Evolutionary conservation across 2,888 invertebrate species (phyloP), one percentile per base, ranked within the genome.

Genomic region (Orthosia gracilis): DNA sequence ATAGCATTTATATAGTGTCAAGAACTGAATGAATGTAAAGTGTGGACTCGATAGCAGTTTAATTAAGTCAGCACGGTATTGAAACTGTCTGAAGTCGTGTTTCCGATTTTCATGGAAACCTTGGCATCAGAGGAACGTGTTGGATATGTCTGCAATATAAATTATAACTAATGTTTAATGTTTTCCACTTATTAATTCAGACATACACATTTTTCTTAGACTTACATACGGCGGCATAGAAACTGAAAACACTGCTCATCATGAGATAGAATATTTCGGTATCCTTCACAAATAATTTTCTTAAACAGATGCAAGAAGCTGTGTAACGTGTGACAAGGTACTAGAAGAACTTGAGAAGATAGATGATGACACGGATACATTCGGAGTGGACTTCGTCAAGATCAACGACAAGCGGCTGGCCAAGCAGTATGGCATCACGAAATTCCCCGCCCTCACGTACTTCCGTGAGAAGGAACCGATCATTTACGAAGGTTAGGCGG

Each of bases 391-490:
- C 97, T 98, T 99, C 96, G 99, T 99, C 90, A 99, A 99, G 97
- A 98, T 99, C 96, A 99, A 99, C 97, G 99, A 99, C 97, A 99
- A 99, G 97, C 97, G 99, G 97, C 97, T 99, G 92, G 99, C 99
- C 87, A 99, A 99, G 94, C 99, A 99, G 93, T 98, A 99, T 97
- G 99, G 99, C 95, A 98, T 99, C 96, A 98, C 98, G 95, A 99
- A 97, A 95, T 99, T 99, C 96, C 99, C 99, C 90, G 98, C 99
- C 89, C 98, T 99, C 96, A 99, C 99, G 91, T 99, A 99, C 95
- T 99, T 99, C 97, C 98, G 99, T 96, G 98, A 99, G 96, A 99
- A 98, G 96, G 98, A 99, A 97, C 99, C 99, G 92, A 99, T 99
- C 94, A 98, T 99, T 92, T 99, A 99, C 96, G 99, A 99, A 97